Percentiles rank a stretch among this genome's conserved stretches.
Conservation (phyloP, 2,888 invertebrate species). For the Lasioglossum figueresi region DNA sequence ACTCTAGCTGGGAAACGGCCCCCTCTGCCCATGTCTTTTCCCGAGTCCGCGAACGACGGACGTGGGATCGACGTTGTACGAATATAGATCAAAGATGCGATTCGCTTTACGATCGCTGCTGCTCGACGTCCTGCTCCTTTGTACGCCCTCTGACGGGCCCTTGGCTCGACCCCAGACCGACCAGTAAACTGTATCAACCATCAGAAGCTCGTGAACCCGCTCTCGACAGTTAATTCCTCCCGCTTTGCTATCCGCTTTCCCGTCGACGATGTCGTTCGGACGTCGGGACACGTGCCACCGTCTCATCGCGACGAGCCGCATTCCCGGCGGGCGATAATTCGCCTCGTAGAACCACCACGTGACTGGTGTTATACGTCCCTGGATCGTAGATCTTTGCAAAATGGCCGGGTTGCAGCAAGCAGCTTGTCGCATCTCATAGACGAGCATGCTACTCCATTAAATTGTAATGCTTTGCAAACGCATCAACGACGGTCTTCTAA, state of each 20-base stretch:
- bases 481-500: background rate
- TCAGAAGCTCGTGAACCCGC: constrained; percentile 65
- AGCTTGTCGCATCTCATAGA: background rate
- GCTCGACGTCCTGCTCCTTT: constrained; percentile 53
- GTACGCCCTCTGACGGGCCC: constrained; percentile 39
- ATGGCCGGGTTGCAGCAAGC: background rate
- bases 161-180: constrained; percentile 52
- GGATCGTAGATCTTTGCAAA: constrained; percentile 1
- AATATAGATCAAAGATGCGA: constrained; percentile 83
- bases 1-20: constrained; percentile 28
- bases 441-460: background rate
- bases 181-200: constrained; percentile 75
- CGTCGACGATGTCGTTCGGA: constrained; percentile 28
- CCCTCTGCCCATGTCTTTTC: background rate
- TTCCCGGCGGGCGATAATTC: background rate
- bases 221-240: constrained; percentile 31
- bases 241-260: constrained; percentile 37
- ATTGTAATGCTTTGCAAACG: background rate
- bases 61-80: constrained; percentile 52
- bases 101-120: constrained; percentile 79
- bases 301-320: background rate
- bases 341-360: constrained; percentile 4
- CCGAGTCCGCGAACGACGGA: background rate
- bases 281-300: constrained; percentile 6
- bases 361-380: background rate